Evolutionary conservation across 2,888 invertebrate species (phyloP), one percentile per base, ranked within the genome.

Genomic region (Melipona beecheii): DNA sequence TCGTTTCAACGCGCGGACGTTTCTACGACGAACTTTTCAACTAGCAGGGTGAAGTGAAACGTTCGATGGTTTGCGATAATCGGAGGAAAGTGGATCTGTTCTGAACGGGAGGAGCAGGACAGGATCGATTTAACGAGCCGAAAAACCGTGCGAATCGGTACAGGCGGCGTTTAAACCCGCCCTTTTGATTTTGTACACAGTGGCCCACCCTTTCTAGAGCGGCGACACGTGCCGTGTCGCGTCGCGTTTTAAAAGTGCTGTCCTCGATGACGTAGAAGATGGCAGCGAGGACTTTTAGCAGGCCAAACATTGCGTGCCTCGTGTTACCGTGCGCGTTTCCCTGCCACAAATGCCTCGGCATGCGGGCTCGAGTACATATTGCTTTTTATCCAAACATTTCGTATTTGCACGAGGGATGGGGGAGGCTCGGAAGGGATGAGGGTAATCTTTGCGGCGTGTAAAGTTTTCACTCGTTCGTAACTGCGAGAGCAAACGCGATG

Each of bases 251-350:
- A 87, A 89, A 88, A 88, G 87, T 81, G 78, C 68, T 75, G 78
- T 86, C 62, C 75, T 81, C 80, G 81, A 82, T 76, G 80, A 71
- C 70, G 86, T 66, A 73, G 78, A 85, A 86, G 83, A 83, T 75
- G 82, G 58, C 86, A 75, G 77, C 82, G 79, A 77, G 90, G 86
- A 93, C 93, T 93, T 91, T 94, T 92, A 93, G 90, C 85, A 91
- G 93, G 89, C 91, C 92, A 93, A 94, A 94, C 90, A 94, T 86
- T 74, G 83, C 88, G 86, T 90, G 92, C 89, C 86, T 93, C 92
- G 88, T 89, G 85, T 93, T 92, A 91, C 92, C 78, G 49, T 43
- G 43, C 75, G 79, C 74, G 79, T 60, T 65, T 74, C 49, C 79
- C 66, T 60, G 54, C 49, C 54, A 52, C 73, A 78, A 78, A 85